phyloP scores from a whole-genome alignment of 2,888 invertebrate species.

The Drepana falcataria region DNA sequence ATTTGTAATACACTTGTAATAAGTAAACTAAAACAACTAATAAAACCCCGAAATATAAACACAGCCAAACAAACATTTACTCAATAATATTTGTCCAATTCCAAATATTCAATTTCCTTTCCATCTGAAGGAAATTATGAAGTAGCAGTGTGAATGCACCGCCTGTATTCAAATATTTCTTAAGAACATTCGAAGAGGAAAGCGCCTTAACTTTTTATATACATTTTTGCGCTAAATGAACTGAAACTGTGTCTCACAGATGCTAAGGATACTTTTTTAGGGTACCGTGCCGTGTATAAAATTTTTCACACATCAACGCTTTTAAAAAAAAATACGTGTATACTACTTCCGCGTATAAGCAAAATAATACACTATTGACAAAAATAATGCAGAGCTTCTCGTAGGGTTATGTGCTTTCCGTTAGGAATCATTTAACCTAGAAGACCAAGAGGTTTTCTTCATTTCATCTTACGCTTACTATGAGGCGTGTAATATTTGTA shows the following conservation, averaged over 20 bases:
- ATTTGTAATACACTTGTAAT: too few relatives aligned
- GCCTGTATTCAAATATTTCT: conserved; percentile 64
- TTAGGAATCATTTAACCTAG: too few relatives aligned
- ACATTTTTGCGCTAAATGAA: conserved; percentile 73
- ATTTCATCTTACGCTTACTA: too few relatives aligned
- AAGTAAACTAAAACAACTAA: too few relatives aligned
- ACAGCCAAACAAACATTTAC: too few relatives aligned
- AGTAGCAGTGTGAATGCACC: conserved; percentile 29
- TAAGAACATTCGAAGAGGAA: conserved; percentile 61
- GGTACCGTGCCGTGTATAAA: conserved; percentile 5
- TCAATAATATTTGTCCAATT: too few relatives aligned
- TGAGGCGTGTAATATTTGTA: too few relatives aligned
- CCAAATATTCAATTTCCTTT: not conserved
- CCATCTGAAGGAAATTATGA: not conserved
- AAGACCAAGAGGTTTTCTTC: too few relatives aligned
- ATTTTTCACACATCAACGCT: conserved; percentile 6
- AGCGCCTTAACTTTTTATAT: conserved; percentile 71
- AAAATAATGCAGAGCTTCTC: too few relatives aligned
- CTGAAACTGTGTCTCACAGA: conserved; percentile 66
- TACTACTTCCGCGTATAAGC: not conserved
- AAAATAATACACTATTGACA: conserved; percentile 4
- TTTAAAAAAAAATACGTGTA: too few relatives aligned
- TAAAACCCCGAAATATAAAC: too few relatives aligned
- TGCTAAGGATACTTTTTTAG: conserved; percentile 37
- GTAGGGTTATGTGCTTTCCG: too few relatives aligned